Conservation (phyloP, 2,797 vertebrate genomes). For the Sebastes taczanowskii region DNA sequence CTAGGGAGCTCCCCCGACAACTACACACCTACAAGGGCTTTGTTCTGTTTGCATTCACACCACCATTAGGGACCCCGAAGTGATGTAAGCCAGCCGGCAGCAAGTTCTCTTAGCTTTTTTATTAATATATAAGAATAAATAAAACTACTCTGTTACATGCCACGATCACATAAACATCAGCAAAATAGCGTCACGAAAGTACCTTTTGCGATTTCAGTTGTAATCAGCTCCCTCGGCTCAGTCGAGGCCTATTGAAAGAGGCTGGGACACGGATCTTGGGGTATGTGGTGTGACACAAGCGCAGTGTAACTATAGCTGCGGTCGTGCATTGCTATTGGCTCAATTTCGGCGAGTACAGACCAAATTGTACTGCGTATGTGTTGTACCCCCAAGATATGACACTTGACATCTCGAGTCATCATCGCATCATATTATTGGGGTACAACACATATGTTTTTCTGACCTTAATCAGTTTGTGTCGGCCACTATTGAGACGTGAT, state of each 20-base stretch:
- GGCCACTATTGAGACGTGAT: not conserved
- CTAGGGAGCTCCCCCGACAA: not conserved
- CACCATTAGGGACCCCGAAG: fast-evolving
- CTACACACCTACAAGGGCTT: not conserved
- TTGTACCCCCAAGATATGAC: too few relatives aligned
- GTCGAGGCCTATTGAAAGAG: too few relatives aligned
- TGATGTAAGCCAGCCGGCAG: not conserved
- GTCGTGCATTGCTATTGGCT: too few relatives aligned
- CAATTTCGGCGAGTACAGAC: too few relatives aligned
- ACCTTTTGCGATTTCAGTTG: not conserved
- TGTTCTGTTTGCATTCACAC: not conserved
- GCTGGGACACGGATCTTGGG: too few relatives aligned
- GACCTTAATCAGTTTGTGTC: not conserved
- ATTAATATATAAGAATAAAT: too few relatives aligned
- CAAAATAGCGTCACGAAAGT: not conserved
- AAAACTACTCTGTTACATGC: not conserved
- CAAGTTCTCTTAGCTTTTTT: not conserved
- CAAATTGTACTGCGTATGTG: too few relatives aligned
- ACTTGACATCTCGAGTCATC: too few relatives aligned
- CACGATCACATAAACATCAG: not conserved
- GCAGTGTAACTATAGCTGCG: too few relatives aligned
- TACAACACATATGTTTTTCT: not conserved
- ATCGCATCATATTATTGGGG: too few relatives aligned
- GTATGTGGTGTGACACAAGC: too few relatives aligned
- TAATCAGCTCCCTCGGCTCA: fast-evolving